A percentile compares a stretch with the other conserved stretches of the same genome.
Evolutionary conservation across 2,113 vertebrate species (phyloP).

Genomic region (Diphyllodes magnificus): DNA sequence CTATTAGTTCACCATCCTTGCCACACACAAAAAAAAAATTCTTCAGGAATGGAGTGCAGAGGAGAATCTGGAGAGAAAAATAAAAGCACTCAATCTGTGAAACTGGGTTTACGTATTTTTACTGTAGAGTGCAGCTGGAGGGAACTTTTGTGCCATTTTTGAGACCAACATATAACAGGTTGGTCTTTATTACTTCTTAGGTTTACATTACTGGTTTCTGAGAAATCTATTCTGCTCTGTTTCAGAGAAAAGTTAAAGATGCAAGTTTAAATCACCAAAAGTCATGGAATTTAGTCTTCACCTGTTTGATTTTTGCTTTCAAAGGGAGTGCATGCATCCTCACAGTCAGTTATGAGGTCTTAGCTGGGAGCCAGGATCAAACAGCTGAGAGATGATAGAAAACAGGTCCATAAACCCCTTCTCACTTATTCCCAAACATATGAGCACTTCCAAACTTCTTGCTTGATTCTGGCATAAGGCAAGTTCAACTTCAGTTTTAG

Average conservation of each 20-base stretch:
- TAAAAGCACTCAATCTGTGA: background rate
- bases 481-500: conserved; percentile 7
- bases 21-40: background rate
- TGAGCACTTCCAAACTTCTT: conserved; percentile 10
- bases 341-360: background rate
- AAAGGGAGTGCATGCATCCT: background rate
- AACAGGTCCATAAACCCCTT: conserved; percentile 26
- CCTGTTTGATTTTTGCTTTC: conserved; percentile 48
- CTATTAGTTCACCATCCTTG: background rate
- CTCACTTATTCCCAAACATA: conserved; percentile 7
- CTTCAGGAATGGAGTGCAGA: background rate
- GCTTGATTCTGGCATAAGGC: conserved; percentile 14
- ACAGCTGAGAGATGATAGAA: conserved; percentile 33
- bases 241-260: conserved; percentile 8
- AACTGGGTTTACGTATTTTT: background rate
- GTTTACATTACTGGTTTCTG: background rate
- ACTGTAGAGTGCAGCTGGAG: background rate
- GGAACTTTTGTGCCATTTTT: background rate
- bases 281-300: background rate
- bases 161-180: background rate
- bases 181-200: background rate
- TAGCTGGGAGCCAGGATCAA: conserved; percentile 32
- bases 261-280: background rate
- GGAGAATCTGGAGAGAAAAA: background rate
- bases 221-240: background rate